A percentile compares a stretch with the other conserved stretches of the same genome.
These are phyloP conservation scores for Vesta saturnalis DNA, from an alignment of 2,888 invertebrate genomes.

Conservation along the genomic window DNA sequence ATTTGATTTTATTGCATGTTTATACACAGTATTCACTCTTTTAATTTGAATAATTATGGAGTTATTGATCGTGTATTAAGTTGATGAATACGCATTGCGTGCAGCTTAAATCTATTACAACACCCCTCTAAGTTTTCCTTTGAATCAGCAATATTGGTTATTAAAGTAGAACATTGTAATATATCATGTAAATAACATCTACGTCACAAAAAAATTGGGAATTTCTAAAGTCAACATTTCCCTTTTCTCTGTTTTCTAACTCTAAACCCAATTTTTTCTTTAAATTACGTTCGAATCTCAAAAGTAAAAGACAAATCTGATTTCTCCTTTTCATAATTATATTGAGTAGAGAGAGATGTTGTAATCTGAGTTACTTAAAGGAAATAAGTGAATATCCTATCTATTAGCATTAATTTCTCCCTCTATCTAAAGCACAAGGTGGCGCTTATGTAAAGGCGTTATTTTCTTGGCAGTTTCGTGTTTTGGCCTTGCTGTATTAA, in stretches of 20 bases:
- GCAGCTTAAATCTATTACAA: slow-evolving; percentile 16
- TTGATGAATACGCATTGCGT: slow-evolving; percentile 25
- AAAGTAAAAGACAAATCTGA: neutral
- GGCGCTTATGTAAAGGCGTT: slow-evolving; percentile 36
- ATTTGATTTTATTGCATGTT: too few species aligned
- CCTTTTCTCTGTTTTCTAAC: neutral
- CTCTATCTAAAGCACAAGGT: slow-evolving; percentile 30
- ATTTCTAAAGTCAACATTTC: neutral
- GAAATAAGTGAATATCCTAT: slow-evolving; percentile 31
- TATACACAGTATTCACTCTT: too few species aligned
- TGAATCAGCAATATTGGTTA: slow-evolving; percentile 28
- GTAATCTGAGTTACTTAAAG: slow-evolving; percentile 20
- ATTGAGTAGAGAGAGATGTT: slow-evolving; percentile 2
- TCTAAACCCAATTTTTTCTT: neutral
- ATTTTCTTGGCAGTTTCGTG: slow-evolving; percentile 38
- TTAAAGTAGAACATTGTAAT: slow-evolving; percentile 9
- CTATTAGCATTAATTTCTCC: slow-evolving; percentile 37
- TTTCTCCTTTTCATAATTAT: neutral
- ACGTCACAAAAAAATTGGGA: neutral
- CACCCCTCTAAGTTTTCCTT: slow-evolving; percentile 18
- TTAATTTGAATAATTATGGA: neutral
- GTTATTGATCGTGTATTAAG: neutral
- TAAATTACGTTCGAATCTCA: neutral
- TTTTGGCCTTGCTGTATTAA: slow-evolving; percentile 38
- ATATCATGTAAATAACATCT: slow-evolving; percentile 3